These are phyloP conservation scores for Agrilus planipennis DNA, from an alignment of 1,140 invertebrate species.

Conservation along the genomic window DNA sequence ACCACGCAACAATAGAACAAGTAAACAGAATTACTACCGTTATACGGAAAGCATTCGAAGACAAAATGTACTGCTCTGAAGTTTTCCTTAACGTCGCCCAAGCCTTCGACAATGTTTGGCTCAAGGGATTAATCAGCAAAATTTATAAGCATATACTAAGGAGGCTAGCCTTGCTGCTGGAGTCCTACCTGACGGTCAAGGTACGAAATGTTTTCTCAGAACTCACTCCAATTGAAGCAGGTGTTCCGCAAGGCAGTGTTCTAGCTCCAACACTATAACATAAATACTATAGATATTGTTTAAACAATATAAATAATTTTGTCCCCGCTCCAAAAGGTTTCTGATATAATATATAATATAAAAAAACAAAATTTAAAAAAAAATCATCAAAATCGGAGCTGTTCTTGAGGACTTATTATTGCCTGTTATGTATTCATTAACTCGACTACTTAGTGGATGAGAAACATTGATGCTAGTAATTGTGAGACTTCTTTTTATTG, in stretches of 20 bases:
- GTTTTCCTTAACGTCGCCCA: constrained; percentile 26
- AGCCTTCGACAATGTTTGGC: constrained; percentile 29
- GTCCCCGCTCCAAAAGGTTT: no score
- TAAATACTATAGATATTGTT: no score
- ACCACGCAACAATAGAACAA: constrained; percentile 28
- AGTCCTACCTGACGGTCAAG: constrained; percentile 8
- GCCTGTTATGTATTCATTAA: no score
- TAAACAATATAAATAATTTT: no score
- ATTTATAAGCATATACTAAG: constrained; percentile 11
- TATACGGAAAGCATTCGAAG: constrained; percentile 12
- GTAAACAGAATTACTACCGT: constrained; percentile 12
- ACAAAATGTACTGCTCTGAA: constrained; percentile 20
- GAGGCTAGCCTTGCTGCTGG: neutral
- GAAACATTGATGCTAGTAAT: no score
- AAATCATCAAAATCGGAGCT: no score
- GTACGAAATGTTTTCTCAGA: neutral
- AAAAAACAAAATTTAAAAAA: no score
- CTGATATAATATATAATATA: no score
- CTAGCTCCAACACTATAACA: no score
- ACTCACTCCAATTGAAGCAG: neutral
- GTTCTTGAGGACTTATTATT: no score
- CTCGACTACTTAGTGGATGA: no score
- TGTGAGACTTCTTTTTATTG: no score
- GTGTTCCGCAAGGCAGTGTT: neutral
- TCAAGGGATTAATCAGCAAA: constrained; percentile 19